phyloP scores from a whole-genome alignment of 2,113 vertebrate species.

The Plecotus auritus region DNA sequence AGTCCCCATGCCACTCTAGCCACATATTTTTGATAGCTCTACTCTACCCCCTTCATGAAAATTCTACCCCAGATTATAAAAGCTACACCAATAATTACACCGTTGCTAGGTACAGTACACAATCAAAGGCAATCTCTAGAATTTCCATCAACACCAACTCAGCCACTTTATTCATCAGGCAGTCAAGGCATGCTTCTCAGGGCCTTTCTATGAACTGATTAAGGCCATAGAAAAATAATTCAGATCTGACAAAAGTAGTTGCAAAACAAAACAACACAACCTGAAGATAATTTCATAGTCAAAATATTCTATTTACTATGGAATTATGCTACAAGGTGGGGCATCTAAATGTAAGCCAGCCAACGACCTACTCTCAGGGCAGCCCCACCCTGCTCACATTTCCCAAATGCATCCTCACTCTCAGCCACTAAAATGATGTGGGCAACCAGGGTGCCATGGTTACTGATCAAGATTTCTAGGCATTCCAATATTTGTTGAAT shows the following conservation, averaged over 20 bases:
- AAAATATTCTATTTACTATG: not conserved
- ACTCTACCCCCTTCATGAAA: not conserved
- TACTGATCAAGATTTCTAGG: not conserved
- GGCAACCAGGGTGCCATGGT: not conserved
- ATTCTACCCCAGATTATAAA: not conserved
- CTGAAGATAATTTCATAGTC: not conserved
- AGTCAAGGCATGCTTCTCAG: not conserved
- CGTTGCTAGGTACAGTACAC: not conserved
- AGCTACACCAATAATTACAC: not conserved
- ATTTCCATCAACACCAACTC: not conserved
- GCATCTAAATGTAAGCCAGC: not conserved
- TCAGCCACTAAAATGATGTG: not conserved
- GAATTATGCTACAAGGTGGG: fast-evolving
- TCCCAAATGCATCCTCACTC: not conserved
- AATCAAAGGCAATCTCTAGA: not conserved
- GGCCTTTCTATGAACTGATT: not conserved
- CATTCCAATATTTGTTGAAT: not conserved
- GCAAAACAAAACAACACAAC: not conserved
- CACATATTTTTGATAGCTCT: not conserved
- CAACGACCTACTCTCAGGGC: not conserved
- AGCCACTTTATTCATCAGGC: not conserved
- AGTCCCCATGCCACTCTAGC: not conserved
- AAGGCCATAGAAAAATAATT: not conserved
- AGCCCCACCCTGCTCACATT: too few relatives aligned
- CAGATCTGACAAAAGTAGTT: not conserved